Percentiles rank a stretch among this genome's conserved stretches.
phyloP scores from a whole-genome alignment of 2,797 vertebrate species.

The Graptemys geographica region DNA sequence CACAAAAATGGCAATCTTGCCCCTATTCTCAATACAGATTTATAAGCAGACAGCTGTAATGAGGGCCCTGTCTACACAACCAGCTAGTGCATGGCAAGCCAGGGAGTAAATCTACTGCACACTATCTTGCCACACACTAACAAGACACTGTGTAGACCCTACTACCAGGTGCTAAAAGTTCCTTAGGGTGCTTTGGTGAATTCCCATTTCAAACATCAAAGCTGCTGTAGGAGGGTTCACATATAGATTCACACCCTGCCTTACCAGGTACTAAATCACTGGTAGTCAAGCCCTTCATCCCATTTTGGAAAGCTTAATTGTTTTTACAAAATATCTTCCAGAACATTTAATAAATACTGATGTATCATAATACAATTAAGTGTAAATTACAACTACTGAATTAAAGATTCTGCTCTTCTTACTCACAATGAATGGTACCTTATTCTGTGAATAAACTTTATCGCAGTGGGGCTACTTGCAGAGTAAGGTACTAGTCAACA shows the following conservation, averaged over 20 bases:
- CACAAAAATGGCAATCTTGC: constrained; percentile 8
- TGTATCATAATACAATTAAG: background rate
- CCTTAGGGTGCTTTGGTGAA: background rate
- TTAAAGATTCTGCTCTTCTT: background rate
- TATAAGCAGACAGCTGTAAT: background rate
- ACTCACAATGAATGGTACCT: background rate
- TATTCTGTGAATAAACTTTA: background rate
- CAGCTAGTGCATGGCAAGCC: background rate
- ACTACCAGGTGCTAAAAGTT: background rate
- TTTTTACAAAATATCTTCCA: constrained; percentile 18
- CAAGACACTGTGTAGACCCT: background rate
- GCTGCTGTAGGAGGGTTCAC: background rate
- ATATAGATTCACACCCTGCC: background rate
- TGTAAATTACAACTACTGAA: background rate
- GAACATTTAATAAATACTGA: background rate
- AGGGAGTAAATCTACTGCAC: background rate
- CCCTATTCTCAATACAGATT: background rate
- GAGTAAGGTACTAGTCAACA: background rate
- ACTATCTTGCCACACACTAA: background rate
- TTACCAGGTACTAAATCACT: background rate
- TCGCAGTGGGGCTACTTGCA: background rate
- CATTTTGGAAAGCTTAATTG: background rate
- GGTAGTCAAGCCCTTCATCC: background rate
- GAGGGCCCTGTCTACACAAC: background rate
- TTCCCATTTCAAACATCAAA: background rate